Conservation (phyloP, 2,797 vertebrate genomes). For the Paratrypauchen microcephalus region DNA sequence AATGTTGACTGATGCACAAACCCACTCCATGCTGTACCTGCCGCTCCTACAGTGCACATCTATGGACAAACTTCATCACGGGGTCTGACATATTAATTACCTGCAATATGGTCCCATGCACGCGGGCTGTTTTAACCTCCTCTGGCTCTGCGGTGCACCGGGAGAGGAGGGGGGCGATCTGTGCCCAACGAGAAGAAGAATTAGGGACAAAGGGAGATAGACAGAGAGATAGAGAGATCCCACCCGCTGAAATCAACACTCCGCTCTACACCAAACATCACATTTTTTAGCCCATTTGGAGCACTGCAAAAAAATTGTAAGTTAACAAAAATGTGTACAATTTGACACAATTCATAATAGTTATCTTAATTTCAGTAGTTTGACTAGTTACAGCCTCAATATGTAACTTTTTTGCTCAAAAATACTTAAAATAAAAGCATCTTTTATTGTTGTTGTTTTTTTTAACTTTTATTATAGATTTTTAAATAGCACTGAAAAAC, state of each 20-base stretch:
- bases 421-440: no score
- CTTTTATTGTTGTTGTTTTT: no score
- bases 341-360: no score
- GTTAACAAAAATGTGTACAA: no score
- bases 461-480: no score
- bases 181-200: constrained; percentile 58
- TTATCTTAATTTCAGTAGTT: no score
- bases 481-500: no score
- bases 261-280: constrained; percentile 76
- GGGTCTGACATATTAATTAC: constrained; percentile 71
- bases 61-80: constrained; percentile 65
- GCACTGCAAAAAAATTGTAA: no score
- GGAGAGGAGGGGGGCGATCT: constrained; percentile 47
- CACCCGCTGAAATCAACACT: constrained; percentile 64
- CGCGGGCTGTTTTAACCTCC: constrained; percentile 64
- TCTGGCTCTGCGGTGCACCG: constrained; percentile 43
- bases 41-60: constrained; percentile 31
- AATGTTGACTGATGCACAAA: neutral
- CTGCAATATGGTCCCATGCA: constrained; percentile 53
- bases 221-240: constrained; percentile 48
- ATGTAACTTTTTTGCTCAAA: no score
- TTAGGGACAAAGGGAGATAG: constrained; percentile 42
- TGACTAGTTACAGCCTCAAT: no score
- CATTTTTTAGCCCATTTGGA: constrained; percentile 78
- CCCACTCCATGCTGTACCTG: neutral